Evolutionary conservation across 35 echinoderm and acorn worm genomes (phyloP).

Genomic region (Anneissia japonica): DNA sequence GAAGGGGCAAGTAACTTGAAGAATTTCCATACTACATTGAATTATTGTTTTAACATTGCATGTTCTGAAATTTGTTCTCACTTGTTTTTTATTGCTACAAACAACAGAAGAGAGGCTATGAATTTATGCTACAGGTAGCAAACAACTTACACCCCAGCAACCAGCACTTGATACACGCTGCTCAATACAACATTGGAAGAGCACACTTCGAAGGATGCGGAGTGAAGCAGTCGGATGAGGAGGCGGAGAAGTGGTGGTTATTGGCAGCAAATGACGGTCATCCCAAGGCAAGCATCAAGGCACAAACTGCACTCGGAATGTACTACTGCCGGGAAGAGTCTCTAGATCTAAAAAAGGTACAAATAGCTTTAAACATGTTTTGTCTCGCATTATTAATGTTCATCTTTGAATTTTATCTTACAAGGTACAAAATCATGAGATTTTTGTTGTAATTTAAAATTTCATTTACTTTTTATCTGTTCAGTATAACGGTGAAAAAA

Average conservation of each 20-base stretch:
- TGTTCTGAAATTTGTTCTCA: too few relatives aligned
- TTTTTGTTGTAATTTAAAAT: too few relatives aligned
- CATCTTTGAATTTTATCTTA: too few relatives aligned
- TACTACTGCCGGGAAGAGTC: conserved; percentile 80
- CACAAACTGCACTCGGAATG: conserved; percentile 94
- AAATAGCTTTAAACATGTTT: too few relatives aligned
- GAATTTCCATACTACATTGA: too few relatives aligned
- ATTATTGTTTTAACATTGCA: too few relatives aligned
- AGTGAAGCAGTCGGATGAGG: conserved; percentile 73
- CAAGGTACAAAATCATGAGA: too few relatives aligned
- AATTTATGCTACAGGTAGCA: conserved; percentile 71
- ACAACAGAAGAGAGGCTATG: conserved; percentile 77
- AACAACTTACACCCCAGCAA: conserved; percentile 32
- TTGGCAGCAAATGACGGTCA: conserved; percentile 94
- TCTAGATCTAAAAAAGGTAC: conserved; percentile 81
- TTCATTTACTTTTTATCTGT: too few relatives aligned
- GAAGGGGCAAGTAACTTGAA: too few relatives aligned
- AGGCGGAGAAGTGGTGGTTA: conserved; percentile 95
- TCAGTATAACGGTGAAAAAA: too few relatives aligned
- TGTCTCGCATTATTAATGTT: too few relatives aligned
- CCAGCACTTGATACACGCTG: conserved; percentile 59
- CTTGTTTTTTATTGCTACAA: too few relatives aligned
- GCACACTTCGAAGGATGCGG: conserved; percentile 94
- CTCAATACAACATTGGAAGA: conserved; percentile 85
- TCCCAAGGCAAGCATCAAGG: conserved; percentile 83